phyloP scores from a whole-genome alignment of 1,140 invertebrate species.

The Bombus confusus region DNA sequence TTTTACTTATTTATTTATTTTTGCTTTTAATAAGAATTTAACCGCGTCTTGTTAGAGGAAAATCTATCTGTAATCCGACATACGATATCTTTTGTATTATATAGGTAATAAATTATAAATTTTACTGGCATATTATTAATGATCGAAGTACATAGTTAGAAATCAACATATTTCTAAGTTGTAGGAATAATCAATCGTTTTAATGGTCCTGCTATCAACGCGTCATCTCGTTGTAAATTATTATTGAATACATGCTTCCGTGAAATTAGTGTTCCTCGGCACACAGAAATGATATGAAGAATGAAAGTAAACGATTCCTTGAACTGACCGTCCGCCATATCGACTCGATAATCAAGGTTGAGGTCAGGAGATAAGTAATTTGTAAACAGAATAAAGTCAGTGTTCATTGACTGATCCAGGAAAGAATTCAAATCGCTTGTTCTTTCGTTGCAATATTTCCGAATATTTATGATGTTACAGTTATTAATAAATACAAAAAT shows the following conservation, averaged over 20 bases:
- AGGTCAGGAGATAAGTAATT: background rate
- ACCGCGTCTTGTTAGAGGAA: too few relatives aligned
- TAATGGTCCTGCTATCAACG: background rate
- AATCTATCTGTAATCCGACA: too few relatives aligned
- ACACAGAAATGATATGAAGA: too few relatives aligned
- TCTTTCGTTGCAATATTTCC: background rate
- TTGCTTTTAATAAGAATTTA: too few relatives aligned
- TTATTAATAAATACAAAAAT: background rate
- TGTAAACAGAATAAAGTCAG: background rate
- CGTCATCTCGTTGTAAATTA: background rate
- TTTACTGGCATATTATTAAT: too few relatives aligned
- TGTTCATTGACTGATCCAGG: background rate
- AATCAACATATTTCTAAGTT: too few relatives aligned
- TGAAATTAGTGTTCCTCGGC: background rate
- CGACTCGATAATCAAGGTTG: background rate
- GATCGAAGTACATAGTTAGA: too few relatives aligned
- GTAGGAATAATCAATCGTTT: background rate
- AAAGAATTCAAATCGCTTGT: background rate
- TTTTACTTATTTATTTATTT: background rate
- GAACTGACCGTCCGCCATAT: background rate
- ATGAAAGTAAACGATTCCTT: background rate
- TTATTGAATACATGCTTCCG: background rate
- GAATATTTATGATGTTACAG: background rate
- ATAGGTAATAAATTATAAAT: too few relatives aligned
- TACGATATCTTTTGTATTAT: too few relatives aligned